Base-by-base conservation (phyloP, 2,888 invertebrate genomes). In the Dyspetes luteomarginatus region DNA sequence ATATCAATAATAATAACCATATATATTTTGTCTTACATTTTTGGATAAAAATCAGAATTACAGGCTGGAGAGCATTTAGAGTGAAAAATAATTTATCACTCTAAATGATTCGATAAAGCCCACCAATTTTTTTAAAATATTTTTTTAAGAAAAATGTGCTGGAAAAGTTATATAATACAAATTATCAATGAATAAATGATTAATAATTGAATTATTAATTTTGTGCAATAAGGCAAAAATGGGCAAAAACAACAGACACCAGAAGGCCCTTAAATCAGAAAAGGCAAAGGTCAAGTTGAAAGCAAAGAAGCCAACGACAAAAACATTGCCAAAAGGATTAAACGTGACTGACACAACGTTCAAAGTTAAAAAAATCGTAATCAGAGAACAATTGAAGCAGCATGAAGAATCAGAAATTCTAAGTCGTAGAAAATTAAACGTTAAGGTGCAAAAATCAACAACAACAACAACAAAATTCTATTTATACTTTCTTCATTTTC, bases 321-420 rank as follows among this genome's bases (percentile, higher is more conserved):
- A 90, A 43, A 81, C 87, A 43, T 92, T 98, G 67, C 96, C 97
- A 0, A 98, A 97, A 93, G 97, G 97, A 4, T 94, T 96, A 67
- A 98, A 98, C 94, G 95, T 97, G 3, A 98, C 98, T 0, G 95
- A 97, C 90, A 96, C 97, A 0, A 95, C 95, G 86, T 98, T 98
- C 88, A 97, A 98, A 94, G 94, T 97, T 0, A 96, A 96, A 88
- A 97, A 97, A 89, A 97, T 98, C 84, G 93, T 97, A 1, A 94
- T 98, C 45, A 94, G 94, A 50, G 96, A 97, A 86, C 98, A 98
- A 89, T 90, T 97, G 15, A 93, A 93, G 85, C 88, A 91, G 26
- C 93, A 93, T 78, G 94, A 94, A 86, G 92, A 92, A 19, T 90
- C 92, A 4, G 94, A 95, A 86, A 93, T 94, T 64, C 92, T 95